Conservation (phyloP, 2,888 invertebrate species). For the Lobophora halterata region DNA sequence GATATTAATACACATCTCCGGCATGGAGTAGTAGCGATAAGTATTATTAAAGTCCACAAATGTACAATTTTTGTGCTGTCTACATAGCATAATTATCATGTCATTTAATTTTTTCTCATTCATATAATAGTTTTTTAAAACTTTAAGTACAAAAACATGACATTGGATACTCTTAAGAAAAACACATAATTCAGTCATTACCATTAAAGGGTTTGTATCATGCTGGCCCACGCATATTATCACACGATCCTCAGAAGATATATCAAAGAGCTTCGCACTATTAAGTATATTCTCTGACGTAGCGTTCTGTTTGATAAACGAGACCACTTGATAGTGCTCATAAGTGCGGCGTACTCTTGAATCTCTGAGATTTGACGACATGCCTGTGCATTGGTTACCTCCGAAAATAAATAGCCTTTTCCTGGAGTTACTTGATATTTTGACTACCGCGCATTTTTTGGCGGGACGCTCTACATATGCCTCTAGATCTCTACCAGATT, state of each 20-base stretch:
- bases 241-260: background rate
- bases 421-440: too few relatives aligned
- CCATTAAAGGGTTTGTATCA: constrained; percentile 1
- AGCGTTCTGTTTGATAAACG: constrained; percentile 5
- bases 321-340: background rate
- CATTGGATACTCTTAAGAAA: background rate
- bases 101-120: constrained; percentile 2
- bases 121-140: background rate
- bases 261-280: background rate
- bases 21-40: background rate
- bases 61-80: constrained; percentile 1
- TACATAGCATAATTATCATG: background rate
- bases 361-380: too few relatives aligned
- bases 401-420: constrained; percentile 1
- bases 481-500: too few relatives aligned
- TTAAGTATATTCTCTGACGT: background rate
- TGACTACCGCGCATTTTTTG: too few relatives aligned
- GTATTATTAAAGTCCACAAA: constrained; percentile 1
- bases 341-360: background rate
- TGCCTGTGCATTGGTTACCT: background rate
- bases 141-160: constrained; percentile 1
- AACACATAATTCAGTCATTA: constrained; percentile 3
- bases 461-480: too few relatives aligned
- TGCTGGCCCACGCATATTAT: constrained; percentile 3
- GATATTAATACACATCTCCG: background rate